phyloP scores from a whole-genome alignment of 2,797 vertebrate genomes.

The Anas bahamensis region DNA sequence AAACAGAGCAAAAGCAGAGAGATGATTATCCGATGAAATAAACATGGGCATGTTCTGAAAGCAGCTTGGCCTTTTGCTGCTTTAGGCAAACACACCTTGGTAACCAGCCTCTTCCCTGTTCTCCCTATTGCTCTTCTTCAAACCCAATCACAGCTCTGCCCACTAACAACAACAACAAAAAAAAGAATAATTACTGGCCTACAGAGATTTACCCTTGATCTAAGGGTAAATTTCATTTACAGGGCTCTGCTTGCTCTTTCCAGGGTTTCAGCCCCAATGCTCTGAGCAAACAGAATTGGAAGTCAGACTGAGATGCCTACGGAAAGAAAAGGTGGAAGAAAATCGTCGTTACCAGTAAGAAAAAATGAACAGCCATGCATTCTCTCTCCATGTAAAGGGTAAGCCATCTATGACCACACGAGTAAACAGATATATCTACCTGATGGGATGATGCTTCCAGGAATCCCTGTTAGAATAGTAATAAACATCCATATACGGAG shows the following conservation, averaged over 20 bases:
- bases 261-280: neutral
- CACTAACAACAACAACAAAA: neutral
- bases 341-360: neutral
- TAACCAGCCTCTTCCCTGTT: neutral
- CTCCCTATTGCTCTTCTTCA: neutral
- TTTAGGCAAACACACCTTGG: conserved; percentile 31
- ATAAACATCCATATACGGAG: neutral
- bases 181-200: neutral
- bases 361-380: neutral
- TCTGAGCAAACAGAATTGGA: neutral
- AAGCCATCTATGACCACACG: neutral
- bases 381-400: neutral
- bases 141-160: conserved; percentile 10
- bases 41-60: conserved; percentile 40
- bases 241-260: neutral
- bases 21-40: conserved; percentile 54
- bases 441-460: neutral
- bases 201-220: neutral
- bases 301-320: neutral
- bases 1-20: conserved; percentile 47
- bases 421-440: neutral
- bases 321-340: neutral
- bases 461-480: neutral
- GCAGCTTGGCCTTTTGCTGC: neutral
- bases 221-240: neutral